Conservation (phyloP, 2,797 vertebrate species). For the Thamnophis elegans region DNA sequence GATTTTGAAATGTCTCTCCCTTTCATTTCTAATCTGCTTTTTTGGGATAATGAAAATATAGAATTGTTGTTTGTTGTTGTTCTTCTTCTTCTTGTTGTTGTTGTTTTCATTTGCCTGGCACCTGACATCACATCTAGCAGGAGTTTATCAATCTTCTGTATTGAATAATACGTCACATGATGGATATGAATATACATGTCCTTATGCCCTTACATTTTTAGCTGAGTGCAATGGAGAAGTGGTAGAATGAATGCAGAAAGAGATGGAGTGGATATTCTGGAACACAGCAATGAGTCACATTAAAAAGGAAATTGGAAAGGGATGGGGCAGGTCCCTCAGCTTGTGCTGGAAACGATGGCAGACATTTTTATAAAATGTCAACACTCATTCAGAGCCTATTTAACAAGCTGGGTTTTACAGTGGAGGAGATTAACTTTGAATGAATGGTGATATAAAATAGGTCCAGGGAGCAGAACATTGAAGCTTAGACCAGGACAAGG, state of each 20-base stretch:
- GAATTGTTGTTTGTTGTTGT: neutral
- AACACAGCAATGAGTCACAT: conserved; percentile 8
- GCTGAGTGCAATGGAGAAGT: neutral
- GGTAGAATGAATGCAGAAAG: conserved; percentile 8
- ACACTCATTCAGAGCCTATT: conserved; percentile 12
- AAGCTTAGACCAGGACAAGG: conserved; percentile 5
- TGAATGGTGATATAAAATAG: conserved; percentile 22
- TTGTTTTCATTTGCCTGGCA: neutral
- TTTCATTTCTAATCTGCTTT: neutral
- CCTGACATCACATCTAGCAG: neutral
- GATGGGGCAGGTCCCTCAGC: neutral
- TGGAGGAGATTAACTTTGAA: conserved; percentile 27
- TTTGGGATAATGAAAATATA: neutral
- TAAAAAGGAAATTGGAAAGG: conserved; percentile 31
- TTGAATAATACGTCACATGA: neutral
- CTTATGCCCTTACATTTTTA: neutral
- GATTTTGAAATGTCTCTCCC: neutral
- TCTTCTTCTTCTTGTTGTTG: no score
- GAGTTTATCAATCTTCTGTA: neutral
- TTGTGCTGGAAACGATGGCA: neutral
- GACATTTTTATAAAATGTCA: conserved; percentile 26
- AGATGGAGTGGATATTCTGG: conserved; percentile 27
- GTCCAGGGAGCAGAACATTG: conserved; percentile 19
- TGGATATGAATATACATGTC: neutral
- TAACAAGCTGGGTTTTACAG: conserved; percentile 41